Percentiles rank a stretch among this genome's conserved stretches.
Evolutionary conservation across 2,888 invertebrate genomes (phyloP).

Genomic region (Erebia aethiops): DNA sequence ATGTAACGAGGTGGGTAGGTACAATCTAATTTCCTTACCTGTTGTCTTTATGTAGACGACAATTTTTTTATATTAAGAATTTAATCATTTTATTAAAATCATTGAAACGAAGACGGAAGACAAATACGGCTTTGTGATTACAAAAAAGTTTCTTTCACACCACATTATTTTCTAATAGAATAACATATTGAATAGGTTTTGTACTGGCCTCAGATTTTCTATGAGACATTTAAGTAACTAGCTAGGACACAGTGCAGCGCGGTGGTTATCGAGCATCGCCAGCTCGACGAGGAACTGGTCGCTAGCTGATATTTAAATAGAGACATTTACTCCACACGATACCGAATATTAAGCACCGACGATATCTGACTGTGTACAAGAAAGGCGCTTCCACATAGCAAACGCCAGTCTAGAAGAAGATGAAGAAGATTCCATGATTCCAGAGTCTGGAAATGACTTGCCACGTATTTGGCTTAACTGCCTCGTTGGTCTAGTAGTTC

Average conservation of each 20-base stretch:
- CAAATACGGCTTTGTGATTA: constrained; percentile 23
- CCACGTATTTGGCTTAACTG: too few relatives aligned
- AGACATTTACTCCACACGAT: constrained; percentile 4
- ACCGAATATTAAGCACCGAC: neutral
- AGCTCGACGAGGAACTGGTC: constrained; percentile 20
- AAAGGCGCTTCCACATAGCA: too few relatives aligned
- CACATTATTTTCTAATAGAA: constrained; percentile 22
- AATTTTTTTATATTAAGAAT: constrained; percentile 10
- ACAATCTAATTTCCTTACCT: constrained; percentile 13
- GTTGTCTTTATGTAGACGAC: constrained; percentile 7
- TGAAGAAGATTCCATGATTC: too few relatives aligned
- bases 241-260: constrained; percentile 14
- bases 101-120: constrained; percentile 26
- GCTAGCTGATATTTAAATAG: constrained; percentile 22
- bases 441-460: too few relatives aligned
- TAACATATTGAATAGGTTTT: constrained; percentile 21
- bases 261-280: constrained; percentile 19
- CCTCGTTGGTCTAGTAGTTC: too few relatives aligned
- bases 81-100: constrained; percentile 17
- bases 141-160: constrained; percentile 17
- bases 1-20: neutral
- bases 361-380: neutral
- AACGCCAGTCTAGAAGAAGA: too few relatives aligned
- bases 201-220: constrained; percentile 23
- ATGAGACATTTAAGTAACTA: constrained; percentile 20